Base-by-base conservation (phyloP, 1,140 invertebrate genomes). In the Lucilia sericata region DNA sequence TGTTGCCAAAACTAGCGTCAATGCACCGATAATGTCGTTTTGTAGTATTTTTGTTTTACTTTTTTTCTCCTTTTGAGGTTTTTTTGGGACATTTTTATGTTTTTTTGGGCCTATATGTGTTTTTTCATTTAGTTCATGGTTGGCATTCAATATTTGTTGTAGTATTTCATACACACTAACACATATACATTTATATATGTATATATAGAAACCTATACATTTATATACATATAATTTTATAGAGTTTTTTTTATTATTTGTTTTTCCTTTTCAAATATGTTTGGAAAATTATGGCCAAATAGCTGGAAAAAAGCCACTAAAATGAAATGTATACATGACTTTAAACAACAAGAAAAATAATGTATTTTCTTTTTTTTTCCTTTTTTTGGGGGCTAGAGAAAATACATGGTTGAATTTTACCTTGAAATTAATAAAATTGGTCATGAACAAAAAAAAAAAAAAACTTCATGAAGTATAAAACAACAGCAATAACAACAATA, bases 231-330 rank as follows among this genome's bases (percentile, higher is more conserved):
- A 74, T 74, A 75, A 34, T 75, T 76, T 76, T 76, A 76, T 76
- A 76, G 74, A 76, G 74, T 30, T 7, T 42, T 76, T 30, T 74
- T 74, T 74, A 21, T 36, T 36, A 76, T 34, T 76, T 76, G 74
- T 76, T 76, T 76, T 76, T 76, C 74, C 74, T 76, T 30, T 76
- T 76, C 74, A 36, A 76, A 76, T 76, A 76, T 42, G 34, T 42
- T 80, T 21, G 76, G 42, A 25, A 80, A 51, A 80, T 80, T 80
- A 80, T 80, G 76, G 21, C 76, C 76, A 51, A 25, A 70, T 70
- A n/a, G 55, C 14, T 70, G 65, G 65, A 70, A 70, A 21, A 70
- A 70, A 21, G 17, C 13, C 17, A 21, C n/a, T 21, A 10, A 47
- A 80, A 80, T 49, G 19, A 80, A 19, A 42, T 80, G n/a, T 49